Conservation (phyloP, 2,888 invertebrate species). For the Gibbula magus region DNA sequence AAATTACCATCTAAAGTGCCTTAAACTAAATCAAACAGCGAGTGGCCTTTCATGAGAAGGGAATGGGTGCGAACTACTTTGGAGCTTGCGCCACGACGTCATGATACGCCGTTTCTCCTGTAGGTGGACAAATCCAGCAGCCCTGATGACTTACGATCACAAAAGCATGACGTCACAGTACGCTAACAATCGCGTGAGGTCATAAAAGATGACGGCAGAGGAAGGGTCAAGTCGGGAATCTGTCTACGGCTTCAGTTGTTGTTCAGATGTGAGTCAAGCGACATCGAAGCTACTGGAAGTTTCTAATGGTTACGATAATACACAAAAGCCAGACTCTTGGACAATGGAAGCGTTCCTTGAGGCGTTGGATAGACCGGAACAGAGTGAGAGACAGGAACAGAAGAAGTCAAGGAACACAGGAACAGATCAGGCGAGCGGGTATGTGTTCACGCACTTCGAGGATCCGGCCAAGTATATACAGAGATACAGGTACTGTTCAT, state of each 20-base stretch:
- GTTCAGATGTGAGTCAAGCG: neutral
- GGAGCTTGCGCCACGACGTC: no score
- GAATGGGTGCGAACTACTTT: neutral
- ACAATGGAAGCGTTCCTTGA: neutral
- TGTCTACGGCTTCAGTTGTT: neutral
- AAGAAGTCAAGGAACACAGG: no score
- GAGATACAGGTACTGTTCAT: conserved; percentile 28
- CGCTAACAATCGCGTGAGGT: neutral
- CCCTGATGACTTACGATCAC: neutral
- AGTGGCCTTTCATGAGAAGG: no score
- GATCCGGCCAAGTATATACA: conserved; percentile 38
- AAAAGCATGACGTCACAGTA: neutral
- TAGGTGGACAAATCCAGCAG: no score
- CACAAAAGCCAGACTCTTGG: neutral
- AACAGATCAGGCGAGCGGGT: conserved; percentile 23
- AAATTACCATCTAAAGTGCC: no score
- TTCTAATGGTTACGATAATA: neutral
- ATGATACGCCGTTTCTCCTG: no score
- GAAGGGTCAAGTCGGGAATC: neutral
- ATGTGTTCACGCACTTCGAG: conserved; percentile 38
- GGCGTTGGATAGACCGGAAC: neutral
- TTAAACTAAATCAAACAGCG: no score
- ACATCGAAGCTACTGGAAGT: neutral
- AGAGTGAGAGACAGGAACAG: no score
- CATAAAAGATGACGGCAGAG: neutral